Conservation (phyloP, 2,113 vertebrate species). For the Ceuthmochares aereus region DNA sequence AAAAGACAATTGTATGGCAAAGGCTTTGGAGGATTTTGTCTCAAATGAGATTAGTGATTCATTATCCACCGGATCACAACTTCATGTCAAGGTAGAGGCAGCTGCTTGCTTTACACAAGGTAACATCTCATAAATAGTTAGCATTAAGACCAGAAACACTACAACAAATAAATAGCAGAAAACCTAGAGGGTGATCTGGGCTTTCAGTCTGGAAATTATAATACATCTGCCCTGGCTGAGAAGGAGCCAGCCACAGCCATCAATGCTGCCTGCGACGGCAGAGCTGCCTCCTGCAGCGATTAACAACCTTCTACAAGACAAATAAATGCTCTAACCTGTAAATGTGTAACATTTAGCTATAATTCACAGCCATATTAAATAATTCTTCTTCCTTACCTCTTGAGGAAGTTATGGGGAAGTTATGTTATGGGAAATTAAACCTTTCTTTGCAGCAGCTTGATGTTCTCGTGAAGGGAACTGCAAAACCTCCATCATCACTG, state of each 20-base stretch:
- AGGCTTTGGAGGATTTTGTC: background rate
- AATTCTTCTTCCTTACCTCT: background rate
- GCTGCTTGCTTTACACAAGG: background rate
- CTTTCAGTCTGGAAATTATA: background rate
- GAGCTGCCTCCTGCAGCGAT: background rate
- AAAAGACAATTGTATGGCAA: background rate
- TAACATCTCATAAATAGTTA: background rate
- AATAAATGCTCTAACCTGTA: background rate
- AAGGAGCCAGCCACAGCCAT: background rate
- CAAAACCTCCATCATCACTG: background rate
- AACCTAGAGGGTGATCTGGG: background rate
- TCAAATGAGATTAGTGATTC: background rate
- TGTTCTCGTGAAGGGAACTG: background rate
- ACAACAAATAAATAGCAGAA: background rate
- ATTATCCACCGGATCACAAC: background rate
- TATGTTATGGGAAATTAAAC: background rate
- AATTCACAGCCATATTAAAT: fast-evolving
- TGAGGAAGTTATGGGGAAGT: background rate
- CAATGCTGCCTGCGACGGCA: background rate
- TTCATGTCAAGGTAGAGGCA: background rate
- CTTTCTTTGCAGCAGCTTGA: background rate
- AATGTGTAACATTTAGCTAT: background rate
- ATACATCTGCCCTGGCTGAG: background rate
- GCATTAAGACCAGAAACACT: background rate
- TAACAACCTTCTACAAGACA: background rate